These are phyloP conservation scores for Florisuga fusca DNA, from an alignment of 2,797 vertebrate species.

Conservation along the genomic window DNA sequence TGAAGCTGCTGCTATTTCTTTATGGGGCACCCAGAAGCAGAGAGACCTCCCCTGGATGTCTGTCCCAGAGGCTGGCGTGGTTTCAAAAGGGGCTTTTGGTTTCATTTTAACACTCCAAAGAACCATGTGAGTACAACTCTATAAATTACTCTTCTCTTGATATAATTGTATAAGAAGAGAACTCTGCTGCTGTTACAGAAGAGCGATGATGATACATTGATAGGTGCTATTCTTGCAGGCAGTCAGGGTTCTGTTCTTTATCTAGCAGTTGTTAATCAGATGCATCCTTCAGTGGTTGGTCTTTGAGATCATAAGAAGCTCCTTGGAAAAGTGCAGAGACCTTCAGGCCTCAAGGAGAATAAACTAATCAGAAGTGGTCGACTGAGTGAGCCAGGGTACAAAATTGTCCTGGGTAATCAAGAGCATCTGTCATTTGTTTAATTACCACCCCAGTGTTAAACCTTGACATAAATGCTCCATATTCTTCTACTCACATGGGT, in stretches of 20 bases:
- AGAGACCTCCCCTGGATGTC: neutral
- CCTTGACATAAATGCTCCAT: neutral
- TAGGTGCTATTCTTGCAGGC: neutral
- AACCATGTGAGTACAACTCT: neutral
- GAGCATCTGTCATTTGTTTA: too few relatives aligned
- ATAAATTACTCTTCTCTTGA: neutral
- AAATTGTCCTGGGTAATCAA: neutral
- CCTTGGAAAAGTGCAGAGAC: neutral
- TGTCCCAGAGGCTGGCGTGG: neutral
- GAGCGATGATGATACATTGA: neutral
- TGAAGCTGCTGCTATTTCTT: neutral
- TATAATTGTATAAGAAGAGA: neutral
- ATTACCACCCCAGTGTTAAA: too few relatives aligned
- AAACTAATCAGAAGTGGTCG: neutral
- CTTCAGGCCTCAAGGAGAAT: neutral
- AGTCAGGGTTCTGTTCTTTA: neutral
- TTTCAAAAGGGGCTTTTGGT: neutral
- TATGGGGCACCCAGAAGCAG: neutral
- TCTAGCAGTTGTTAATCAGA: neutral
- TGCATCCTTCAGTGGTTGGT: fast-evolving
- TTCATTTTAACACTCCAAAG: neutral
- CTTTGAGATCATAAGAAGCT: neutral
- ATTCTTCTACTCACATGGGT: neutral
- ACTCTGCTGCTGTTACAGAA: neutral
- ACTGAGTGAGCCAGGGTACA: fast-evolving